A percentile compares a stretch with the other conserved stretches of the same genome.
These are phyloP conservation scores for Jaculus jaculus DNA, from an alignment of 2,113 vertebrate species.

Conservation along the genomic window DNA sequence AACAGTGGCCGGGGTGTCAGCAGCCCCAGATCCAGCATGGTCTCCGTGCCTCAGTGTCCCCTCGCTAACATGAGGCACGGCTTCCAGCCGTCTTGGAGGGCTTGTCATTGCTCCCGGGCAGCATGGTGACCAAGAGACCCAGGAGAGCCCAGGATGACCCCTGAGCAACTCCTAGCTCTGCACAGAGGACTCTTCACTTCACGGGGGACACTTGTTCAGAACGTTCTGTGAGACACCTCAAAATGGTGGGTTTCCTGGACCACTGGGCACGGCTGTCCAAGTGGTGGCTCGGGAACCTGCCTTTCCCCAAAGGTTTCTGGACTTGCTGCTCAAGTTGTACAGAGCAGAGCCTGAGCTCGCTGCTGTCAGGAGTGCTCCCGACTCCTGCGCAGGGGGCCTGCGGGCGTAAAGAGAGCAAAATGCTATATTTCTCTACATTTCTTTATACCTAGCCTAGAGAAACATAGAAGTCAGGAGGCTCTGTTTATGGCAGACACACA, in stretches of 20 bases:
- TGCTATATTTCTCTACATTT: too few species aligned
- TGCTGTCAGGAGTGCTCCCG: background rate
- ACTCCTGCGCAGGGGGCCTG: background rate
- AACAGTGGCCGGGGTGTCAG: background rate
- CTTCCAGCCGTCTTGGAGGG: background rate
- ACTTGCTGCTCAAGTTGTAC: background rate
- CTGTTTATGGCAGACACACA: too few species aligned
- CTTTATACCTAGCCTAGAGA: too few species aligned
- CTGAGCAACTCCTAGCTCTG: background rate
- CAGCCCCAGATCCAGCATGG: background rate
- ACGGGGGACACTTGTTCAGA: background rate
- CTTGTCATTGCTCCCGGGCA: background rate
- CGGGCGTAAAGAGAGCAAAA: too few species aligned
- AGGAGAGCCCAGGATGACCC: background rate
- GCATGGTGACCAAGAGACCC: background rate
- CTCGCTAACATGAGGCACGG: background rate
- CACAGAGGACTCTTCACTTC: background rate
- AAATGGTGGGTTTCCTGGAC: background rate
- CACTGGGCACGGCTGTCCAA: background rate
- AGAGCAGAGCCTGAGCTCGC: background rate
- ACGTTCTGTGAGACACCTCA: background rate
- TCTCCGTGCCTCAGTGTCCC: constrained; percentile 16
- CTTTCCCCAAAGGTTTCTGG: background rate
- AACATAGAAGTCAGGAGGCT: too few species aligned
- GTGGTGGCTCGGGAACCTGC: background rate